These are phyloP conservation scores for Lepidostoma basale DNA, from an alignment of 1,140 invertebrate species.

Conservation along the genomic window DNA sequence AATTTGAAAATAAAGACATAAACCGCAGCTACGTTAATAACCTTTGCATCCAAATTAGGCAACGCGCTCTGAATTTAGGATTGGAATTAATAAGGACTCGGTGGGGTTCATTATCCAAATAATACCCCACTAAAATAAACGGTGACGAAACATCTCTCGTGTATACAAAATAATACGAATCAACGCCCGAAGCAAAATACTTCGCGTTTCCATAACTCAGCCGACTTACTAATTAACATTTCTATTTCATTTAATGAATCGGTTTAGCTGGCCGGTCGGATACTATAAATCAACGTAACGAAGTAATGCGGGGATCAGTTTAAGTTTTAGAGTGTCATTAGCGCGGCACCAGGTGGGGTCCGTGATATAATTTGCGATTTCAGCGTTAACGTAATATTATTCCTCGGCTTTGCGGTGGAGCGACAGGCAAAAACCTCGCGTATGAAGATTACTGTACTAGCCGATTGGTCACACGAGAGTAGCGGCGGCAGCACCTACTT, in stretches of 20 bases:
- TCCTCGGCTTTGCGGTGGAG: not conserved
- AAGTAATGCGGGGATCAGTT: constrained; percentile 26
- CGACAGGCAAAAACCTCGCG: not conserved
- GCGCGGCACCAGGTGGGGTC: constrained; percentile 22
- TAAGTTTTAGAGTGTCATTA: not conserved
- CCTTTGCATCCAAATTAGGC: too few species aligned
- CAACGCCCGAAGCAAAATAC: too few species aligned
- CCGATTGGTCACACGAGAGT: not conserved
- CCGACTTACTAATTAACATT: not conserved
- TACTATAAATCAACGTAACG: constrained; percentile 40
- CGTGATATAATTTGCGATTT: constrained; percentile 40
- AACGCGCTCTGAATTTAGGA: too few species aligned
- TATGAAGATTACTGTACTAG: constrained; percentile 14
- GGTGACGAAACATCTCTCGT: too few species aligned
- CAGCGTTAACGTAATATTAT: constrained; percentile 36
- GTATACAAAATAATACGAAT: too few species aligned
- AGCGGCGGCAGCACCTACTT: too few species aligned
- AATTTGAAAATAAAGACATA: too few species aligned
- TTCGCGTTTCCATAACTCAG: too few species aligned
- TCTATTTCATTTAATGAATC: not conserved
- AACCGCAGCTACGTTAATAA: too few species aligned
- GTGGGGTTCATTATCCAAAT: too few species aligned
- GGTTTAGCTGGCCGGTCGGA: not conserved
- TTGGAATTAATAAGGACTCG: too few species aligned
- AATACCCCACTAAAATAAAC: too few species aligned